phyloP scores from a whole-genome alignment of 2,888 invertebrate genomes.

The Drosophila subquinaria region DNA sequence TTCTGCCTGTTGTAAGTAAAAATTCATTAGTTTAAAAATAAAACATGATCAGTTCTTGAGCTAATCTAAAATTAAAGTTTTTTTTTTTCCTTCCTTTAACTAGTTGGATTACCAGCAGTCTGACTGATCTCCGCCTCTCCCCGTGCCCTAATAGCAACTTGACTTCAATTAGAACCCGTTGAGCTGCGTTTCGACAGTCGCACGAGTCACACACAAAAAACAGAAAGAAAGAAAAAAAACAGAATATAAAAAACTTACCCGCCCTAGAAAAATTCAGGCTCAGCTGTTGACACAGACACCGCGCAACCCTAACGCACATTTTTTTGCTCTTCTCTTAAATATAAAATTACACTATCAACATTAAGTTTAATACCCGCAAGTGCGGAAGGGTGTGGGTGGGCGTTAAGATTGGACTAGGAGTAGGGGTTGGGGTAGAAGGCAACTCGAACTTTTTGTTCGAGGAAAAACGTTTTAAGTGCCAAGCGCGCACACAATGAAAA shows the following conservation, averaged over 20 bases:
- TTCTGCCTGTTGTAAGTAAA: no score
- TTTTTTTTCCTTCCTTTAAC: neutral
- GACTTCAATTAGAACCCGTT: slow-evolving; percentile 72
- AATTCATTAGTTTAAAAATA: neutral
- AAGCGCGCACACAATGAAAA: slow-evolving; percentile 56
- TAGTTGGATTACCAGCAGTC: slow-evolving; percentile 1
- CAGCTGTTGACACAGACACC: slow-evolving; percentile 40
- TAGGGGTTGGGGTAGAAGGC: slow-evolving; percentile 22
- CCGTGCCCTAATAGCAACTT: slow-evolving; percentile 46
- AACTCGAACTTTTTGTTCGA: slow-evolving; percentile 49
- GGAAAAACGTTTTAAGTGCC: slow-evolving; percentile 76
- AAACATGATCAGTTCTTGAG: neutral
- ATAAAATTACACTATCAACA: slow-evolving; percentile 83
- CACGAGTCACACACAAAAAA: slow-evolving; percentile 25
- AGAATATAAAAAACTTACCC: slow-evolving; percentile 42
- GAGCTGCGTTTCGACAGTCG: slow-evolving; percentile 38
- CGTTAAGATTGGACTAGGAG: slow-evolving; percentile 17
- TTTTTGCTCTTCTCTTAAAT: slow-evolving; percentile 66
- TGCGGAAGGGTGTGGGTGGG: slow-evolving; percentile 49
- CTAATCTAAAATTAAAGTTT: slow-evolving; percentile 3
- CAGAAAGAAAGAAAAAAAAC: neutral
- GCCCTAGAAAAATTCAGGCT: slow-evolving; percentile 25
- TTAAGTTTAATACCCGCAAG: slow-evolving; percentile 83
- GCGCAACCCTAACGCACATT: slow-evolving; percentile 63
- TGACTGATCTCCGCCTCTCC: no score